phyloP scores from a whole-genome alignment of 2,113 vertebrate genomes.

The Rhea pennata region DNA sequence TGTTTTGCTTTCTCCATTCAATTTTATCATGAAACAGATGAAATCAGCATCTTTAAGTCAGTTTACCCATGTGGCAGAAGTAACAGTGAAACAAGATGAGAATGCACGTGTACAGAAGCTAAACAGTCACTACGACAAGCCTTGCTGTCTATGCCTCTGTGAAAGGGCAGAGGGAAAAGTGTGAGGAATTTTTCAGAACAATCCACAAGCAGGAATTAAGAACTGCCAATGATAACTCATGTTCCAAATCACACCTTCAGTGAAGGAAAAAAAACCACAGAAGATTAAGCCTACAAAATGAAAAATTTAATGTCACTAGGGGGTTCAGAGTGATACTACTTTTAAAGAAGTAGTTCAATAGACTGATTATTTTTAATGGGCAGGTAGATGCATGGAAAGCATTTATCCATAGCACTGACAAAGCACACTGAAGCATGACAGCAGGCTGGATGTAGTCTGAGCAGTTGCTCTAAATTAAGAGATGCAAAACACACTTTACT shows the following conservation, averaged over 20 bases:
- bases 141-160: too few species aligned
- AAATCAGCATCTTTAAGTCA: background rate
- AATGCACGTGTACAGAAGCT: background rate
- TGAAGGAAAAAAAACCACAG: too few species aligned
- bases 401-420: background rate
- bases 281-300: background rate
- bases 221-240: background rate
- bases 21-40: background rate
- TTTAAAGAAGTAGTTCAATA: background rate
- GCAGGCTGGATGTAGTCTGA: background rate
- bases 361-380: background rate
- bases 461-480: background rate
- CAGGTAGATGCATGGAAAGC: background rate
- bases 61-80: background rate
- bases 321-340: background rate
- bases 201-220: background rate
- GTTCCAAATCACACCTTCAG: background rate
- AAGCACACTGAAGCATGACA: background rate
- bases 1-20: background rate
- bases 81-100: conserved; percentile 15
- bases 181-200: background rate
- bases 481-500: background rate
- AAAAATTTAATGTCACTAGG: background rate
- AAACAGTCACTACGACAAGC: background rate
- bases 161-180: too few species aligned